Evolutionary conservation across 2,888 invertebrate species (phyloP).

Genomic region (Theretra japonica): DNA sequence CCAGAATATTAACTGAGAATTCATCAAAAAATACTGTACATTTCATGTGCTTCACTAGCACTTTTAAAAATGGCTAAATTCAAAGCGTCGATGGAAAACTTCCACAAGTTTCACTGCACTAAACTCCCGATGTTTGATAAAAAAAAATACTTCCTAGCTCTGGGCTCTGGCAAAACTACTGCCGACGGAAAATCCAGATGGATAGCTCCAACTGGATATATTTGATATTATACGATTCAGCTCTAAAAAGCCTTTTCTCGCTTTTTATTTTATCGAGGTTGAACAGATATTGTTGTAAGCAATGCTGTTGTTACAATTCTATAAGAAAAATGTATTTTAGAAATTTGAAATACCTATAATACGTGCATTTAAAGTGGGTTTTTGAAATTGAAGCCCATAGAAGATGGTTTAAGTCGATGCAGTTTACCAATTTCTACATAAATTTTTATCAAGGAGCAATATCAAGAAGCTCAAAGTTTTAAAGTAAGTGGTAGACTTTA

Average conservation of each 20-base stretch:
- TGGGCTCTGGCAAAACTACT: conserved; percentile 9
- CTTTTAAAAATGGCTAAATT: background rate
- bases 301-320: background rate
- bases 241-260: background rate
- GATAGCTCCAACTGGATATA: conserved; percentile 34
- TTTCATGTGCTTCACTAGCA: background rate
- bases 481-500: too few species aligned
- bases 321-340: background rate
- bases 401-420: too few species aligned
- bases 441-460: too few species aligned
- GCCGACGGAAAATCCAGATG: conserved; percentile 18
- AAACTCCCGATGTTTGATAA: conserved; percentile 19
- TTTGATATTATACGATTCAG: conserved; percentile 24
- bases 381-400: too few species aligned
- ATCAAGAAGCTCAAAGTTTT: too few species aligned
- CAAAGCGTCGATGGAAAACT: conserved; percentile 23
- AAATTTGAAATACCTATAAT: background rate
- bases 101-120: conserved; percentile 20
- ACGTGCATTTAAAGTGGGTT: background rate
- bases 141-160: conserved; percentile 1
- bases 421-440: too few species aligned
- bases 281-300: background rate
- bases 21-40: background rate
- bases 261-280: background rate
- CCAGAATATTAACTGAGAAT: too few species aligned